Percentiles rank a stretch among this genome's conserved stretches.
These are phyloP conservation scores for Montifringilla adamsi DNA, from an alignment of 2,113 vertebrate genomes.

Conservation along the genomic window DNA sequence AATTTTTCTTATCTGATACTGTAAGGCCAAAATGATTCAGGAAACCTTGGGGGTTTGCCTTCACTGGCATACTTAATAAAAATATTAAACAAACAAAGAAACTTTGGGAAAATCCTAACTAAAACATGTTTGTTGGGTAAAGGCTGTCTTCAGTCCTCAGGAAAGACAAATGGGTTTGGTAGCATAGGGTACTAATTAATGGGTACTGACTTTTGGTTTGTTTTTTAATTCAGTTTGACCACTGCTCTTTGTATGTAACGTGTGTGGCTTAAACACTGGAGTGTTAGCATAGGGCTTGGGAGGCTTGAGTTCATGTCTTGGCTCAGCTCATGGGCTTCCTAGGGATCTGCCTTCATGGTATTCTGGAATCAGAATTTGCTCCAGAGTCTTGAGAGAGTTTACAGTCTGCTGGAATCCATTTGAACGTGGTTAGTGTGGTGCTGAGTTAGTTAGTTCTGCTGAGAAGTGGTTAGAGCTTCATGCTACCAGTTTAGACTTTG, in stretches of 20 bases:
- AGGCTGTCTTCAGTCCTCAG: not conserved
- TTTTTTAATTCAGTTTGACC: constrained; percentile 4
- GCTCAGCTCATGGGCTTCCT: not conserved
- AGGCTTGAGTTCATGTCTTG: constrained; percentile 7
- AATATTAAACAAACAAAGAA: not conserved
- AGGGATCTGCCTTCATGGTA: not conserved
- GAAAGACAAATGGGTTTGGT: constrained; percentile 12
- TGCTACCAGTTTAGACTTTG: constrained; percentile 42
- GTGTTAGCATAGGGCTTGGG: not conserved
- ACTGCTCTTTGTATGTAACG: not conserved
- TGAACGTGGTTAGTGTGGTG: constrained; percentile 24
- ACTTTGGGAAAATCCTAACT: not conserved
- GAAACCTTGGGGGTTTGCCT: not conserved
- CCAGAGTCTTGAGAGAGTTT: not conserved
- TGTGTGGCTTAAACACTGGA: not conserved
- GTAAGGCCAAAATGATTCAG: not conserved
- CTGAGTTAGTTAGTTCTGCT: constrained; percentile 16
- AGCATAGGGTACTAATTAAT: not conserved
- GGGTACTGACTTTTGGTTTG: not conserved
- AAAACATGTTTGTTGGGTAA: not conserved
- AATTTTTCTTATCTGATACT: not conserved
- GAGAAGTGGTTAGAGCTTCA: constrained; percentile 43
- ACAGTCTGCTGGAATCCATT: constrained; percentile 25
- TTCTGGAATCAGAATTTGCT: constrained; percentile 17
- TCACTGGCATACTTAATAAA: not conserved